A percentile compares a stretch with the other conserved stretches of the same genome.
Conservation (phyloP, 2,113 vertebrate species). For the Anarrhichthys ocellatus region DNA sequence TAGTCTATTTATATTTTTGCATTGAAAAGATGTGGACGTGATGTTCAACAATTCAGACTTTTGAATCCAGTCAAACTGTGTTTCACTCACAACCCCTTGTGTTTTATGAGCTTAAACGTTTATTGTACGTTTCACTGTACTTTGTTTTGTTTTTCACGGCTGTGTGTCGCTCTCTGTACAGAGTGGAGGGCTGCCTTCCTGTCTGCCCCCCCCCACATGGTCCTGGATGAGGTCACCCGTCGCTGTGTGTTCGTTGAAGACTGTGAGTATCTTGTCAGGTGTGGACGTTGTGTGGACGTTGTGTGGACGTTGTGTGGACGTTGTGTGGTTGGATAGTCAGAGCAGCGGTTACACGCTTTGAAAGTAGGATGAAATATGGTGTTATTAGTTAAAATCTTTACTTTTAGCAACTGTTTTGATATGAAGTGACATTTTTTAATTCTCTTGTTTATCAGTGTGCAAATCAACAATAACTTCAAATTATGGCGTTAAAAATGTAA, state of each 20-base stretch:
- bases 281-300: too few species aligned
- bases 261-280: constrained; percentile 85
- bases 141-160: background rate
- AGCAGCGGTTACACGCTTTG: background rate
- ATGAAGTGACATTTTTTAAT: too few species aligned
- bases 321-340: background rate
- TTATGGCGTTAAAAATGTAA: background rate
- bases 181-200: constrained; percentile 95
- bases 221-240: constrained; percentile 94
- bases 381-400: background rate
- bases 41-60: background rate
- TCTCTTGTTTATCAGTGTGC: background rate
- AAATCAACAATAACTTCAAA: background rate
- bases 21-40: background rate
- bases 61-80: background rate
- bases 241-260: constrained; percentile 93
- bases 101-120: background rate
- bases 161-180: constrained; percentile 72
- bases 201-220: constrained; percentile 87
- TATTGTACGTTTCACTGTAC: background rate
- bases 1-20: background rate
- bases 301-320: too few species aligned
- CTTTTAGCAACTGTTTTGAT: too few species aligned
- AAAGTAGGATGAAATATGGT: background rate
- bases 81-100: background rate